Evolutionary conservation across 2,888 invertebrate genomes (phyloP).

Genomic region (Hyppa rectilinea): DNA sequence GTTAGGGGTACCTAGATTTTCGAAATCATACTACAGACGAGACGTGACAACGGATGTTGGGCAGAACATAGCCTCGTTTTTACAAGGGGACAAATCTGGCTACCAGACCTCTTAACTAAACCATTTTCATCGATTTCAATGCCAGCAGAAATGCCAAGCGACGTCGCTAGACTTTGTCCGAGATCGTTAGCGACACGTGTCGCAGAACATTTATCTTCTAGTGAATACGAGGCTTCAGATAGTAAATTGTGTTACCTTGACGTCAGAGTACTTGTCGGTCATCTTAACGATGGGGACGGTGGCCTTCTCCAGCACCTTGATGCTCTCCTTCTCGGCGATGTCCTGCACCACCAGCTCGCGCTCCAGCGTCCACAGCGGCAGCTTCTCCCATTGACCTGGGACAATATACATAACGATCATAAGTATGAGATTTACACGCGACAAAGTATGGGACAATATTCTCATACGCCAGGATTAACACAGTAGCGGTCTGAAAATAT

Average conservation of each 20-base stretch:
- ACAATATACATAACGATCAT: constrained; percentile 35
- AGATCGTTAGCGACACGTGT: background rate
- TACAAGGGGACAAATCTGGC: background rate
- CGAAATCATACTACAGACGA: too few relatives aligned
- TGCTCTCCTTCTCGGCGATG: constrained; percentile 96
- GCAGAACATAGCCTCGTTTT: too few relatives aligned
- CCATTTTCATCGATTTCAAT: background rate
- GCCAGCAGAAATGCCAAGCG: background rate
- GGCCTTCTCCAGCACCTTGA: constrained; percentile 99
- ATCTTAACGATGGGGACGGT: constrained; percentile 99
- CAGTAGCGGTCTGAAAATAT: too few relatives aligned
- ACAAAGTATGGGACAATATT: too few relatives aligned
- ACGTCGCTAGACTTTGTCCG: background rate
- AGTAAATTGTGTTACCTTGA: constrained; percentile 91
- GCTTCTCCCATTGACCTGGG: constrained; percentile 96
- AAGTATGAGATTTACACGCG: background rate
- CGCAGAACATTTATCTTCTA: background rate
- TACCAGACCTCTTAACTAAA: background rate
- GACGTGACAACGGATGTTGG: too few relatives aligned
- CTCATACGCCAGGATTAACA: too few relatives aligned
- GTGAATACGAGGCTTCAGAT: background rate
- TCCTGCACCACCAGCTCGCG: constrained; percentile 96
- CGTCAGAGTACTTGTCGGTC: constrained; percentile 95
- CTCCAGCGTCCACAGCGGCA: constrained; percentile 97
- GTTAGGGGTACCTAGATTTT: too few relatives aligned